Conservation (phyloP, 1,140 invertebrate species). For the Cecropterus lyciades region DNA sequence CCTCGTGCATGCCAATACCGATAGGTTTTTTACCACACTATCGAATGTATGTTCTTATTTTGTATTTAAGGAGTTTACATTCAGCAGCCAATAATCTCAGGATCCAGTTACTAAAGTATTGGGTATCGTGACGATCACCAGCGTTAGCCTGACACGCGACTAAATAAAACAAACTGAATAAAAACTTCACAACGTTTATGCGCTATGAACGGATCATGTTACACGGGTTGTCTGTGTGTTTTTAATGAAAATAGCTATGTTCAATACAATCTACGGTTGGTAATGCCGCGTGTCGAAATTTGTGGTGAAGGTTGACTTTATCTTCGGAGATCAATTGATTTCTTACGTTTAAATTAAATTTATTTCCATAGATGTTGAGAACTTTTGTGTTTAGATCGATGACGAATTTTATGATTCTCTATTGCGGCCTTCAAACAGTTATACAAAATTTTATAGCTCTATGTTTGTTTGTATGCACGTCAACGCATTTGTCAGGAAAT, state of each 20-base stretch:
- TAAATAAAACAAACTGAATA: slow-evolving; percentile 23
- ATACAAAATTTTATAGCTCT: no score
- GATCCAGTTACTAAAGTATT: slow-evolving; percentile 53
- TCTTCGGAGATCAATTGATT: background rate
- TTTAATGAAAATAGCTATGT: background rate
- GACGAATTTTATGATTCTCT: no score
- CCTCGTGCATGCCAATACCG: slow-evolving; percentile 49
- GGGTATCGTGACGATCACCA: slow-evolving; percentile 40
- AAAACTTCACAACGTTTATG: slow-evolving; percentile 21
- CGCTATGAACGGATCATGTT: slow-evolving; percentile 15
- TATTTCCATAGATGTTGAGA: no score
- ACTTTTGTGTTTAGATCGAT: no score
- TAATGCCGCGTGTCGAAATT: background rate
- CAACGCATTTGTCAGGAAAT: no score
- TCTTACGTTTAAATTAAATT: no score
- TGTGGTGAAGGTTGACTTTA: background rate
- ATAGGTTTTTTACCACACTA: slow-evolving; percentile 17
- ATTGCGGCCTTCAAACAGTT: no score
- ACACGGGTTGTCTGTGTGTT: background rate
- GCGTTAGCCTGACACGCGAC: slow-evolving; percentile 23
- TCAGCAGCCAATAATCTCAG: slow-evolving; percentile 47
- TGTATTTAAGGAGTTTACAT: slow-evolving; percentile 17
- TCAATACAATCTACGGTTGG: background rate
- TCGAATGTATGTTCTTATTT: slow-evolving; percentile 23
- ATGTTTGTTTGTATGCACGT: no score